phyloP scores from a whole-genome alignment of 1,140 invertebrate genomes.

The Asbolus verrucosus region DNA sequence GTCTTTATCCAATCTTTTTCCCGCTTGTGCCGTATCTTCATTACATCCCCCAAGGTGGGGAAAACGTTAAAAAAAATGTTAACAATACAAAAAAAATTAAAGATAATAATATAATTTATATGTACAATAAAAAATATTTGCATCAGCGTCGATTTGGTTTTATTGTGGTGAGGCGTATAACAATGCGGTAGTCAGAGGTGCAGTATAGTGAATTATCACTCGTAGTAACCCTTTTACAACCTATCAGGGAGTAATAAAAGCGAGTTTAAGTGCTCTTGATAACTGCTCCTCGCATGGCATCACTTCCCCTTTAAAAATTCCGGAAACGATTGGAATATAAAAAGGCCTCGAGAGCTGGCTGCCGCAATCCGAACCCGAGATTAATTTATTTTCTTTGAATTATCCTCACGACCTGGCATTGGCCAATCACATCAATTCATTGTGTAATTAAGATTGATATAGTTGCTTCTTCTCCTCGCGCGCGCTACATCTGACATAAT shows the following conservation, averaged over 20 bases:
- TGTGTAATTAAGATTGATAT: slow-evolving; percentile 45
- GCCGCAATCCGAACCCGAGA: slow-evolving; percentile 8
- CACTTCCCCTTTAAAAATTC: slow-evolving; percentile 57
- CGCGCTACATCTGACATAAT: slow-evolving; percentile 17
- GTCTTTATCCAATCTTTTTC: no score
- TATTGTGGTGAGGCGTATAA: slow-evolving; percentile 17
- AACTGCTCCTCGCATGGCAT: slow-evolving; percentile 55
- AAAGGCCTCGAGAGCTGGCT: slow-evolving; percentile 27
- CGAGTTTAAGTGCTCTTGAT: slow-evolving; percentile 61
- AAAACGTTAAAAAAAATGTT: no score
- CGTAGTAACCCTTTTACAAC: slow-evolving; percentile 62
- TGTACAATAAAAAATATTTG: no score
- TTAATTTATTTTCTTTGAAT: slow-evolving; percentile 45
- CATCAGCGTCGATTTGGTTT: slow-evolving; percentile 19
- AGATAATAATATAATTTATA: no score
- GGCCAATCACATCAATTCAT: slow-evolving; percentile 44
- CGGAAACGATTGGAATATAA: slow-evolving; percentile 54
- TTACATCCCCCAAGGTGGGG: no score
- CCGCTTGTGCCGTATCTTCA: no score
- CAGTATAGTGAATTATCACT: slow-evolving; percentile 58
- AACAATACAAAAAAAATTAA: no score
- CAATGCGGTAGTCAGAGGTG: slow-evolving; percentile 51
- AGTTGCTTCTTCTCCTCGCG: not conserved
- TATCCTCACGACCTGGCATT: slow-evolving; percentile 37
- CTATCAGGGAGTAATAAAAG: slow-evolving; percentile 64